These are phyloP conservation scores for Temnothorax nylanderi DNA, from an alignment of 1,140 invertebrate genomes.

Conservation along the genomic window DNA sequence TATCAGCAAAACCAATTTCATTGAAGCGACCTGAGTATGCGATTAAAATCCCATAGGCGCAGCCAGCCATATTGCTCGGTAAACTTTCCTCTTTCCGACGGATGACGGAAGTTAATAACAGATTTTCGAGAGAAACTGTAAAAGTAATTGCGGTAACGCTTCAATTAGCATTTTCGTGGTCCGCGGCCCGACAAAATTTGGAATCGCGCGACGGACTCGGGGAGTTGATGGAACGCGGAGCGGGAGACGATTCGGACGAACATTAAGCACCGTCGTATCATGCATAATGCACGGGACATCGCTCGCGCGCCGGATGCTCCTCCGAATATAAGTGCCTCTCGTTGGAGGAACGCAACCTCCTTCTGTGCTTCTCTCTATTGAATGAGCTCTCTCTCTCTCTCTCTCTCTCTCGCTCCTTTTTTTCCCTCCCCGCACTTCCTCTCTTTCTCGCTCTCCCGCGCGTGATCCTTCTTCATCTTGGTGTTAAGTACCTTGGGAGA, in stretches of 20 bases:
- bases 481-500: conserved; percentile 84
- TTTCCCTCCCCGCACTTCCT: conserved; percentile 46
- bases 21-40: neutral
- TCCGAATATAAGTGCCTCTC: conserved; percentile 76
- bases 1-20: neutral
- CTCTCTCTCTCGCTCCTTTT: neutral
- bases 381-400: neutral
- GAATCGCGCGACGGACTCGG: conserved; percentile 24
- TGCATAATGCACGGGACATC: conserved; percentile 79
- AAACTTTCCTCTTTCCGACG: neutral
- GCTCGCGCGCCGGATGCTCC: conserved; percentile 71
- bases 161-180: conserved; percentile 70
- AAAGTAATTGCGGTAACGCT: conserved; percentile 66
- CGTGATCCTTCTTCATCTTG: conserved; percentile 75
- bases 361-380: neutral
- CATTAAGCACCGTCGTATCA: conserved; percentile 77
- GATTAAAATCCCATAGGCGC: conserved; percentile 41
- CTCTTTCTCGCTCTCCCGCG: conserved; percentile 59
- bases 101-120: conserved; percentile 32
- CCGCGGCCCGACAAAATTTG: conserved; percentile 63
- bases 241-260: conserved; percentile 71
- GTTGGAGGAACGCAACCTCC: conserved; percentile 60
- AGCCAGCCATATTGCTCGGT: neutral
- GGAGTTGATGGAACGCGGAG: neutral
- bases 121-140: conserved; percentile 26